These are phyloP conservation scores for Rhinoraja longicauda DNA, from an alignment of 2,797 vertebrate genomes.

Conservation along the genomic window DNA sequence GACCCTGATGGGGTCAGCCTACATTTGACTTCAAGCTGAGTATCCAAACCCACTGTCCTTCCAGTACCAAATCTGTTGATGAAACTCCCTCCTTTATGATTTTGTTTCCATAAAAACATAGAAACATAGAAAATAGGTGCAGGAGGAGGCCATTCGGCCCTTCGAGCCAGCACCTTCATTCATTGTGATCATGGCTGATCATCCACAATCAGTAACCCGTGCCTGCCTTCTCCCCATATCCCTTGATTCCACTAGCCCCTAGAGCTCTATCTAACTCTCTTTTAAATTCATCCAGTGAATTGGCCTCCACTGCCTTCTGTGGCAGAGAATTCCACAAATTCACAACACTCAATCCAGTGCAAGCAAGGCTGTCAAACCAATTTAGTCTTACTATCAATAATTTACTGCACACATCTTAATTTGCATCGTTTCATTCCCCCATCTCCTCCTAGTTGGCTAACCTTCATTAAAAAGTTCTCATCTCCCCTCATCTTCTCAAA, in stretches of 20 bases:
- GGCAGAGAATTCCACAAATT: no score
- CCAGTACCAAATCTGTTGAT: background rate
- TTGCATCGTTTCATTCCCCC: background rate
- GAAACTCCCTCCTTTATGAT: background rate
- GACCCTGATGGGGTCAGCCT: background rate
- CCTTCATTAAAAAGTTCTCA: background rate
- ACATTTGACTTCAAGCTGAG: background rate
- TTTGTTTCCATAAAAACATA: no score
- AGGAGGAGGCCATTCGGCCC: no score
- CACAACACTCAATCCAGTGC: background rate
- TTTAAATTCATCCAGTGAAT: no score
- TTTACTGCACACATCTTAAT: background rate
- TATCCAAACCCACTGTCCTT: background rate
- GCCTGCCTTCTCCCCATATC: no score
- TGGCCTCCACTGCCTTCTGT: no score
- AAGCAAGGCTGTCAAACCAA: background rate
- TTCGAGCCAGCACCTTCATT: no score
- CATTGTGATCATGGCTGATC: no score
- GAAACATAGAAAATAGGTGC: no score
- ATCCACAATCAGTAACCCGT: no score
- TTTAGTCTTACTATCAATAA: background rate
- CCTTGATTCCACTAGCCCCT: no score
- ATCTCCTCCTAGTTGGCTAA: background rate
- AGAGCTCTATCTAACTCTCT: no score
- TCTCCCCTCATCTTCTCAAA: background rate